These are phyloP conservation scores for Romanogobio albipinnatus DNA, from an alignment of 2,113 vertebrate species.

Conservation along the genomic window DNA sequence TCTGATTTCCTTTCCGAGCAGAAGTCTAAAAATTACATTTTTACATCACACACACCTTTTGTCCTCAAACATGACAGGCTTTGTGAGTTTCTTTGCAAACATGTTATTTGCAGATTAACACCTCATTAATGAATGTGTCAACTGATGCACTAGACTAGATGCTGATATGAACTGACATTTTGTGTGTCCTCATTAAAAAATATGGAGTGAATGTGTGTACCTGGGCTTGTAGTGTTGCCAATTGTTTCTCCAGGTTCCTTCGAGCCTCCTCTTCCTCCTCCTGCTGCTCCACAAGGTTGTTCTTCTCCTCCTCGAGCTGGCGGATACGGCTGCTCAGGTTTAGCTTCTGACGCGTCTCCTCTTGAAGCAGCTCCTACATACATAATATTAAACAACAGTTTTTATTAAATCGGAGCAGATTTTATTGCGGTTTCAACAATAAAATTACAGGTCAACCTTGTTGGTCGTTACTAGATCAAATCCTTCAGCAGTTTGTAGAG, in stretches of 20 bases:
- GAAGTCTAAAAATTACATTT: neutral
- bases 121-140: neutral
- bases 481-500: neutral
- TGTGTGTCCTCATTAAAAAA: neutral
- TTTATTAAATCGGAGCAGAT: neutral
- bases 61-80: neutral
- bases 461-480: neutral
- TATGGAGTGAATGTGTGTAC: constrained; percentile 64
- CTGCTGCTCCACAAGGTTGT: constrained; percentile 91
- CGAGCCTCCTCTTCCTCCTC: constrained; percentile 95
- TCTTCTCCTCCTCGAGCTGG: constrained; percentile 95
- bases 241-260: constrained; percentile 91
- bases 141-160: neutral
- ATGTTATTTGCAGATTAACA: neutral
- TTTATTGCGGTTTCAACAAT: neutral
- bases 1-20: neutral
- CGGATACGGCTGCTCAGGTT: constrained; percentile 92
- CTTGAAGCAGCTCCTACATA: constrained; percentile 90
- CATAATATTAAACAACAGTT: constrained; percentile 4
- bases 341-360: constrained; percentile 95
- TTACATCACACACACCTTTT: neutral
- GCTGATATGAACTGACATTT: neutral
- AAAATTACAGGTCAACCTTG: neutral
- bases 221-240: constrained; percentile 87
- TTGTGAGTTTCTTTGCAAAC: constrained; percentile 1